Percentiles rank a stretch among this genome's conserved stretches.
These are phyloP conservation scores for Larimichthys crocea DNA, from an alignment of 2,113 vertebrate species.

Conservation along the genomic window DNA sequence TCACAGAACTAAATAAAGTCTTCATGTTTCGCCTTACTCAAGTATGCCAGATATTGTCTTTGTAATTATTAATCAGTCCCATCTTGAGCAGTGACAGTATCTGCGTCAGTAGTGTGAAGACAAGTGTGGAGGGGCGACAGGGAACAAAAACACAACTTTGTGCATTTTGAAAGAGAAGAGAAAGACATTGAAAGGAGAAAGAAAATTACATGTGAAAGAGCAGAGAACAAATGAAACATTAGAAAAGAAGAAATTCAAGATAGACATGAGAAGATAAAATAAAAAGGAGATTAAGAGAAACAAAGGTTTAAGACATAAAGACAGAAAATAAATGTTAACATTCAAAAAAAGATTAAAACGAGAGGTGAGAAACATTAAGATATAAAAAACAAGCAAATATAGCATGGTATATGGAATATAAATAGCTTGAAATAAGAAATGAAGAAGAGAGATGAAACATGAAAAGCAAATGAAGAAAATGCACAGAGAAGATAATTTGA, in stretches of 20 bases:
- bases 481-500: not conserved
- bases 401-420: not conserved
- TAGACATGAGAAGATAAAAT: not conserved
- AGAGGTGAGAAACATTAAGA: not conserved
- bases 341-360: not conserved
- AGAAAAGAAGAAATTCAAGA: not conserved
- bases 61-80: not conserved
- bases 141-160: not conserved
- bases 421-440: not conserved
- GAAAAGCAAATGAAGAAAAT: not conserved
- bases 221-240: not conserved
- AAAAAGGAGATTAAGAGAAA: not conserved
- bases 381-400: not conserved
- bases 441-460: too few relatives aligned
- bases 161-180: not conserved
- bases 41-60: conserved; percentile 17
- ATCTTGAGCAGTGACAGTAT: not conserved
- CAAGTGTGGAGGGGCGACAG: not conserved
- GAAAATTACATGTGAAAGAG: not conserved
- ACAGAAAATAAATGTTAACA: not conserved
- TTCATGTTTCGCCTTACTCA: conserved; percentile 4
- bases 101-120: not conserved
- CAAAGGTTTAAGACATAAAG: not conserved
- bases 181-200: not conserved
- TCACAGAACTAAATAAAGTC: conserved; percentile 43